Evolutionary conservation across 2,888 invertebrate genomes (phyloP).

Genomic region (Zhengitettix transpicula): DNA sequence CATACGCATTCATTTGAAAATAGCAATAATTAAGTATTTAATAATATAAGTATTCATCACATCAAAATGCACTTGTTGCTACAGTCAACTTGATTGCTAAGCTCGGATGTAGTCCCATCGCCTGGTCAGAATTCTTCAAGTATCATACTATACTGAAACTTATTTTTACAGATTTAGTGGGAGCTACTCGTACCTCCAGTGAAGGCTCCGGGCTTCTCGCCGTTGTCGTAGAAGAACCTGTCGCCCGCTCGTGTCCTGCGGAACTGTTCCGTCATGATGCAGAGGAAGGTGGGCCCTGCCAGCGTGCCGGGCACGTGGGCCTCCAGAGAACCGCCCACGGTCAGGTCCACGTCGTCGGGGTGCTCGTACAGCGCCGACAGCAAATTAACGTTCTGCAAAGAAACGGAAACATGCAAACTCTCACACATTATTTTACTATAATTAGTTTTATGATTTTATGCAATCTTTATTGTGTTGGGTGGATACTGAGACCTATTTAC

Average conservation of each 20-base stretch:
- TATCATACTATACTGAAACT: too few species aligned
- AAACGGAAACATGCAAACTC: neutral
- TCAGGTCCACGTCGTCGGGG: constrained; percentile 71
- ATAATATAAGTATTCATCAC: too few species aligned
- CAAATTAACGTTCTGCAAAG: constrained; percentile 41
- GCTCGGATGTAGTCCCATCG: too few species aligned
- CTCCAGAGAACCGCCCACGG: constrained; percentile 72
- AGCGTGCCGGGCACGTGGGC: constrained; percentile 55
- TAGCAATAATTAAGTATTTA: too few species aligned
- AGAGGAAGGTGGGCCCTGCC: constrained; percentile 75
- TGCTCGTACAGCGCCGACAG: constrained; percentile 47
- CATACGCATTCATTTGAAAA: too few species aligned
- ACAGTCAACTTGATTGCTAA: too few species aligned
- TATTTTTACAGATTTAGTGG: too few species aligned
- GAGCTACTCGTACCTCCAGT: constrained; percentile 14
- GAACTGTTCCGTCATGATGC: constrained; percentile 77
- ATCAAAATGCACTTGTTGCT: too few species aligned
- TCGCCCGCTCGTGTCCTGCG: constrained; percentile 71
- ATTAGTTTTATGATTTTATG: too few species aligned
- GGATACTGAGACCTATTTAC: too few species aligned
- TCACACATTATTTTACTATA: neutral
- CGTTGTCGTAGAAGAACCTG: constrained; percentile 57
- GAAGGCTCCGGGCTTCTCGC: constrained; percentile 16
- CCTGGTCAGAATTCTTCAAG: too few species aligned
- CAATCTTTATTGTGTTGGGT: too few species aligned